Evolutionary conservation across 2,113 vertebrate species (phyloP).

Genomic region (Phrynosoma blainvillii): DNA sequence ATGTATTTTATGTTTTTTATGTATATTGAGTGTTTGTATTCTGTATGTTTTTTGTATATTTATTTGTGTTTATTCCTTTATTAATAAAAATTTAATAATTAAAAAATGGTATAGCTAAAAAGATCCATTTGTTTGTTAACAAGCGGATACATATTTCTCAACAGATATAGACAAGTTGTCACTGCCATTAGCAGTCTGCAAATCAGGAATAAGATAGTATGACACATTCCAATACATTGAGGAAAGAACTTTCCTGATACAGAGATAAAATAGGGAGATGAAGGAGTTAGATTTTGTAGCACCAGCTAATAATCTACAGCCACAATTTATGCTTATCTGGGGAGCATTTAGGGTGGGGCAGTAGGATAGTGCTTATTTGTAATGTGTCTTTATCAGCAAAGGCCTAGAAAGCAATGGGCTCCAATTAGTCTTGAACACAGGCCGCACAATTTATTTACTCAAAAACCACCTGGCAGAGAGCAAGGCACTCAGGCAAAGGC

Average conservation of each 20-base stretch:
- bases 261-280: not conserved
- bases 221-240: not conserved
- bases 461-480: not conserved
- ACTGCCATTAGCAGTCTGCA: not conserved
- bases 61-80: too few relatives aligned
- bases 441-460: not conserved
- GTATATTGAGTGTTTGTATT: too few relatives aligned
- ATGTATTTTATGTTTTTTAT: too few relatives aligned
- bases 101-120: not conserved
- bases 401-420: not conserved
- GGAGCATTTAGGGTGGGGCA: not conserved
- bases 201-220: not conserved
- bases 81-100: too few relatives aligned
- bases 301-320: not conserved
- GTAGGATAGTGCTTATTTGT: slow-evolving; percentile 13
- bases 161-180: not conserved
- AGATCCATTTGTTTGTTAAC: slow-evolving; percentile 3
- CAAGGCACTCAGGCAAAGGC: not conserved
- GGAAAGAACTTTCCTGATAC: not conserved
- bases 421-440: not conserved
- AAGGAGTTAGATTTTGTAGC: not conserved
- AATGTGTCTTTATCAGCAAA: slow-evolving; percentile 22
- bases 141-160: not conserved
- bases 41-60: too few relatives aligned
- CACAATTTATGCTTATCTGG: not conserved